Percentiles rank a stretch among this genome's conserved stretches.
Evolutionary conservation across 2,113 vertebrate genomes (phyloP).

Genomic region (Varanus salvator): DNA sequence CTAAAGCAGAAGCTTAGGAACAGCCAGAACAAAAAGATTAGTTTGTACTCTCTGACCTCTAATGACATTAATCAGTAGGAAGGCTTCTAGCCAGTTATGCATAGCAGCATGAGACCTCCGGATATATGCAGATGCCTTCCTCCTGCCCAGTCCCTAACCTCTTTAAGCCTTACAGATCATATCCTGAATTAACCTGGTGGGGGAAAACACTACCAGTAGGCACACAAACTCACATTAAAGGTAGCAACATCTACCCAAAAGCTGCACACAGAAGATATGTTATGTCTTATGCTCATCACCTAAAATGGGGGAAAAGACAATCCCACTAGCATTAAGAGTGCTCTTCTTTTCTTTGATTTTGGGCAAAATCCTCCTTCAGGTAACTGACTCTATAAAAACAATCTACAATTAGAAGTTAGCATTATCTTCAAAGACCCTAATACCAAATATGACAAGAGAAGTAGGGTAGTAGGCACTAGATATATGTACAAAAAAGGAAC

Average conservation of each 20-base stretch:
- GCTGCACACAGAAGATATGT: background rate
- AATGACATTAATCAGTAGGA: background rate
- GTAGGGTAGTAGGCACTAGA: no score
- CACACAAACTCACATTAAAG: background rate
- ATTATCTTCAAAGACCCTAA: no score
- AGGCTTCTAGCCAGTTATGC: background rate
- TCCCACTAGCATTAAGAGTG: background rate
- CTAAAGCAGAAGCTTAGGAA: background rate
- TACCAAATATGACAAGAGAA: no score
- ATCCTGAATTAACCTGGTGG: background rate
- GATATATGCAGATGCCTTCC: background rate
- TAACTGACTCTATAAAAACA: background rate
- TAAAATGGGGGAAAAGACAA: background rate
- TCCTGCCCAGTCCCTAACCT: background rate
- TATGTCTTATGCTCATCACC: background rate
- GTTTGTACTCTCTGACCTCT: background rate
- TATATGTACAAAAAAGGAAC: no score
- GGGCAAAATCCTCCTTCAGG: background rate
- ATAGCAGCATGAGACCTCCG: background rate
- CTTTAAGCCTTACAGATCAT: background rate
- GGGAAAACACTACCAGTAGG: background rate
- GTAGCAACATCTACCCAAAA: background rate
- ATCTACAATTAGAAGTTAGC: background rate
- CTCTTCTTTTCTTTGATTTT: background rate
- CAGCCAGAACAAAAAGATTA: background rate